Percentiles rank a stretch among this genome's conserved stretches.
These are phyloP conservation scores for Dolichomitus sp. DNA, from an alignment of 2,888 invertebrate species.

Conservation along the genomic window DNA sequence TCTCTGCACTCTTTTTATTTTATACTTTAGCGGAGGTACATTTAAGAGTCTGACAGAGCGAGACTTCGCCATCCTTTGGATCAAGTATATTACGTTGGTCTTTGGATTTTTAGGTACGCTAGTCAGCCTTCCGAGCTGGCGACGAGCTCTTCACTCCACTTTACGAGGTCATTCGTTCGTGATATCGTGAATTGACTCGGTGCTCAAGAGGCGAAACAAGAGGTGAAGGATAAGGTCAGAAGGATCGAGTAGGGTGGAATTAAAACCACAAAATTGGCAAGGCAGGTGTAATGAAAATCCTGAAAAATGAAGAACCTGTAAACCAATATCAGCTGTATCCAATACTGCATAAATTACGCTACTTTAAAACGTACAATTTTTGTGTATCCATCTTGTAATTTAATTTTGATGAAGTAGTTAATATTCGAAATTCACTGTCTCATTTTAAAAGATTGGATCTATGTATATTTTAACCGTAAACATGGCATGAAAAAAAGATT, in stretches of 20 bases:
- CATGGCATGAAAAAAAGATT: too few species aligned
- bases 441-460: too few species aligned
- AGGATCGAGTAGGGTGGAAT: background rate
- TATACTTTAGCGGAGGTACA: conserved; percentile 69
- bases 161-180: conserved; percentile 33
- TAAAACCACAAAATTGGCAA: conserved; percentile 5
- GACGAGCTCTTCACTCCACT: conserved; percentile 19
- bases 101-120: background rate
- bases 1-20: conserved; percentile 54
- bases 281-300: conserved; percentile 17
- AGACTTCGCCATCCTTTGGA: conserved; percentile 1
- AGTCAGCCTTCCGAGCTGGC: conserved; percentile 14
- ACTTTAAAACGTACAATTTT: too few species aligned
- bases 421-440: too few species aligned
- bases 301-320: conserved; percentile 11
- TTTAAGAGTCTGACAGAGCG: conserved; percentile 45
- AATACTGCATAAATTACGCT: too few species aligned
- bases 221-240: background rate
- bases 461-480: too few species aligned
- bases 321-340: background rate
- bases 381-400: too few species aligned
- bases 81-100: background rate
- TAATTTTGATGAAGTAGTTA: too few species aligned
- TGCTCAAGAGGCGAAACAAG: conserved; percentile 26
- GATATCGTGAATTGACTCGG: conserved; percentile 43